Evolutionary conservation across 1,140 invertebrate genomes (phyloP), one percentile per base, ranked within the genome.

Genomic region (Dufourea novaeangliae): DNA sequence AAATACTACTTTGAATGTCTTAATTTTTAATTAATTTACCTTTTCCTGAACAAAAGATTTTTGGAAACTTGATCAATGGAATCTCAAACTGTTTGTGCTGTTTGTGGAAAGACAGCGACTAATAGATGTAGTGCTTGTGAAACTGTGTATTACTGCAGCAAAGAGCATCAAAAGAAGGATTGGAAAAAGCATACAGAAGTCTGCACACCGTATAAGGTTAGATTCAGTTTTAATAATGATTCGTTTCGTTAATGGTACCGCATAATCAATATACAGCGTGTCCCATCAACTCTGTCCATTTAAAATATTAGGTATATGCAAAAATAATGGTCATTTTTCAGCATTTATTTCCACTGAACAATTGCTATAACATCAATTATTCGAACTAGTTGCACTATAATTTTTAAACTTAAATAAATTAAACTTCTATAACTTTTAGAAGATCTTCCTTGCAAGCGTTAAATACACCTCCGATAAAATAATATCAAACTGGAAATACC

Each of bases 101-200:
- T 89, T 54, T 89, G 88, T 56, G 62, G 79, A 7, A 50, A 59
- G 14, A 1, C 32, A 0, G 82, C 87, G 1, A 25, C 25, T 25
- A 93, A 94, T 81, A 95, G 94, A 80, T 97, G 96, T 88, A 94
- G 94, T 11, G 94, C 94, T 63, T 97, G 96, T 85, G 94, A 94
- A 81, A 88, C 88, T 25, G 94, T 94, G 0, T 94, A 94, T 85
- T 97, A 97, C 88, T 97, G 96, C 90, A 94, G 93, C 3, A 94
- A 93, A 29, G 94, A 96, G 39, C 96, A 97, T 87, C 96, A 97
- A 89, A 95, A 95, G 80, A 88, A 93, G 66, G 94, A 97, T 86
- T 97, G 96, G 96, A 96, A 95, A 81, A 87, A 87, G 5, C 96
- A 97, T 87, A 96, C 95, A 84, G 83, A 87, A 20, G 86, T 90